Percentiles rank a stretch among this genome's conserved stretches.
Conservation (phyloP, 1,140 invertebrate species). For the Pinna nobilis region DNA sequence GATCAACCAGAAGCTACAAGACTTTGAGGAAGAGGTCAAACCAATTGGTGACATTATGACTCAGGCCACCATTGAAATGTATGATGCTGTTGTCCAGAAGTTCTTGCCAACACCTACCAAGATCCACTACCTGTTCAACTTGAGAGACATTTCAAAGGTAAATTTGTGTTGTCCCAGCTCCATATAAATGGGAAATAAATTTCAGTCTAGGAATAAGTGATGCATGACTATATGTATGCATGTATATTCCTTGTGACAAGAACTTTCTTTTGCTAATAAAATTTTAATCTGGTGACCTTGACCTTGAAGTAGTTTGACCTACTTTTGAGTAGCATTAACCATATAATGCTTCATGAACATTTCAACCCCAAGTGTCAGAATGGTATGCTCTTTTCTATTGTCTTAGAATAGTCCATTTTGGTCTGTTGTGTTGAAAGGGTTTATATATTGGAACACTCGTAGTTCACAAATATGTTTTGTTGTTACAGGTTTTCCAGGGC, state of each 20-base stretch:
- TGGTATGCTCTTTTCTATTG: too few relatives aligned
- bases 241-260: not conserved
- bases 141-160: constrained; percentile 89
- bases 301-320: not conserved
- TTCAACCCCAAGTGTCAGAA: too few relatives aligned
- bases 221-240: not conserved
- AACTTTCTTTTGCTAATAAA: too few relatives aligned
- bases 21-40: constrained; percentile 87
- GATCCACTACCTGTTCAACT: constrained; percentile 91
- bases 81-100: constrained; percentile 81
- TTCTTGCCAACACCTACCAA: constrained; percentile 90
- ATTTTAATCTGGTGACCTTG: not conserved
- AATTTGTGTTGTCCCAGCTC: not conserved
- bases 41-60: constrained; percentile 78
- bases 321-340: too few relatives aligned
- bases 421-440: too few relatives aligned
- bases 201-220: too few relatives aligned
- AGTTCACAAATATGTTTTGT: not conserved
- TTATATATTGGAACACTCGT: not conserved
- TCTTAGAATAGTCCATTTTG: too few relatives aligned
- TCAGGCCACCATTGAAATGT: constrained; percentile 84
- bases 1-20: constrained; percentile 85
- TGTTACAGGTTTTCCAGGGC: constrained; percentile 81
- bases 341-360: too few relatives aligned
- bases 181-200: too few relatives aligned